phyloP scores from a whole-genome alignment of 2,888 invertebrate species.

The Lordiphosa fenestrarum region DNA sequence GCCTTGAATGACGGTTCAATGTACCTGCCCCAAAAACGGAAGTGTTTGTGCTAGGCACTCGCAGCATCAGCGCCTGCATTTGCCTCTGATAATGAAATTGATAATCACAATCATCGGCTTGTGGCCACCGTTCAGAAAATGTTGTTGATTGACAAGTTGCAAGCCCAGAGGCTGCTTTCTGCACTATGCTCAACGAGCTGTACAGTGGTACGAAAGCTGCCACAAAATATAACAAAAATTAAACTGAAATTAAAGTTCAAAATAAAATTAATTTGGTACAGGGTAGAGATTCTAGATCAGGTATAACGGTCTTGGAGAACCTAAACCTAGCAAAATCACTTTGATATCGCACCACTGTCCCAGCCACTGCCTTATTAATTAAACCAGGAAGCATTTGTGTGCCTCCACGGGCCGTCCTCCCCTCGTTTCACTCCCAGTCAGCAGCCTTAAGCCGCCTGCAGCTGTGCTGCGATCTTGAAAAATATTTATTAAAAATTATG shows the following conservation, averaged over 20 bases:
- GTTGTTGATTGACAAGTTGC: conserved; percentile 70
- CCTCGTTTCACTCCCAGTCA: conserved; percentile 3
- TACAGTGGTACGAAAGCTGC: conserved; percentile 1
- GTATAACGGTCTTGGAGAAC: no score
- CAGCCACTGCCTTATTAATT: conserved; percentile 61
- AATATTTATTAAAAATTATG: conserved; percentile 76
- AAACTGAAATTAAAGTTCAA: no score
- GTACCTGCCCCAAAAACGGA: conserved; percentile 61
- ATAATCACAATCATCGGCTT: conserved; percentile 61
- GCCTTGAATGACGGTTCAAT: conserved; percentile 45
- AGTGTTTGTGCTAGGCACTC: conserved; percentile 50
- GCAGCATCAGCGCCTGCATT: conserved; percentile 9
- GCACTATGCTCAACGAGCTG: conserved; percentile 15
- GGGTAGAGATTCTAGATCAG: no score
- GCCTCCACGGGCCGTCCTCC: conserved; percentile 30
- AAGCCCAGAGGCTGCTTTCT: conserved; percentile 18
- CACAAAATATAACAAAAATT: background rate
- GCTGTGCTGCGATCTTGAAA: conserved; percentile 61
- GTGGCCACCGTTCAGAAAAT: conserved; percentile 35
- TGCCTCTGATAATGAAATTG: conserved; percentile 51
- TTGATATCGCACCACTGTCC: background rate
- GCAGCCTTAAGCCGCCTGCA: conserved; percentile 33
- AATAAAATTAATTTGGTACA: no score
- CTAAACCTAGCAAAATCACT: no score
- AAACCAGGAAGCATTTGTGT: conserved; percentile 76